These are phyloP conservation scores for Acanthisitta chloris DNA, from an alignment of 2,113 vertebrate genomes.

Conservation along the genomic window DNA sequence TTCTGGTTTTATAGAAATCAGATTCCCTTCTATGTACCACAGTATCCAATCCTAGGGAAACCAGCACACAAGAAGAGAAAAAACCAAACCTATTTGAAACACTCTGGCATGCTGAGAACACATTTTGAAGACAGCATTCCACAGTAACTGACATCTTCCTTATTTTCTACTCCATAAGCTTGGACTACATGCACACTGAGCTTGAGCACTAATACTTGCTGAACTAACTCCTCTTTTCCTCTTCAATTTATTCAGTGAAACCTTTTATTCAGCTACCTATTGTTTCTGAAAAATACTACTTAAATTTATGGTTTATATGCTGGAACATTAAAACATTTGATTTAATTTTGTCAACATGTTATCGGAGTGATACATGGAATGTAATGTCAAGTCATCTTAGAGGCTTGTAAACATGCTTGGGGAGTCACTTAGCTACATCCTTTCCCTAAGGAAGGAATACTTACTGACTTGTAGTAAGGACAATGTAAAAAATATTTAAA, in stretches of 20 bases:
- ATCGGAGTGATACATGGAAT: not conserved
- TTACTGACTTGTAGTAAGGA: not conserved
- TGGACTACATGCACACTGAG: rapidly evolving
- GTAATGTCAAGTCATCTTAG: not conserved
- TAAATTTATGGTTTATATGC: not conserved
- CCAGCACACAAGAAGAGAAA: not conserved
- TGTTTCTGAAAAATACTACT: not conserved
- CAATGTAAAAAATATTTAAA: not conserved
- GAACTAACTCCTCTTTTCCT: not conserved
- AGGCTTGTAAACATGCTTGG: not conserved
- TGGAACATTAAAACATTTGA: not conserved
- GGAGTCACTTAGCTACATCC: not conserved
- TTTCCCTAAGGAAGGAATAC: not conserved
- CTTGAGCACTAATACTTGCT: not conserved
- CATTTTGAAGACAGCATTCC: not conserved
- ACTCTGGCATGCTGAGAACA: not conserved
- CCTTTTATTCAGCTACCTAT: not conserved
- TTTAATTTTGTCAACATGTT: not conserved
- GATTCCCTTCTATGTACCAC: not conserved
- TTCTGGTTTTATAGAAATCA: not conserved
- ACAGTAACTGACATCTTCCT: not conserved
- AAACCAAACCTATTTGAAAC: not conserved
- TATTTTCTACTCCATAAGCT: not conserved
- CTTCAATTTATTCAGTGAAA: not conserved
- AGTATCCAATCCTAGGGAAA: not conserved